Base-by-base conservation (phyloP, 2,888 invertebrate genomes). In the Mesorhabditis spiculigera region DNA sequence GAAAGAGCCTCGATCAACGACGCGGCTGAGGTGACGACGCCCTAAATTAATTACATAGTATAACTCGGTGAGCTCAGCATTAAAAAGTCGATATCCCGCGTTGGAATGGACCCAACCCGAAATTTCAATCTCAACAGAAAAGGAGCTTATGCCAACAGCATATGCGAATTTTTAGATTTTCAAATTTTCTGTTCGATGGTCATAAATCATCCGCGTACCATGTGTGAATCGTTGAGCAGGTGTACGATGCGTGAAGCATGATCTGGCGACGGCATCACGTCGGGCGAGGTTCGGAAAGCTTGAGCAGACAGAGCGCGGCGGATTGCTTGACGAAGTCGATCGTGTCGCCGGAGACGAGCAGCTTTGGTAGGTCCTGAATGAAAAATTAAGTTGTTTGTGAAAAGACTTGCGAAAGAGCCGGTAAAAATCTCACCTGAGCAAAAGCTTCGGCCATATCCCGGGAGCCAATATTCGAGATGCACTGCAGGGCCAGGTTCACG, bases 371-470 rank as follows among this genome's bases (percentile, higher is more conserved):
- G 88, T 98, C 98, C 82, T 92, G 93, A 28, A 28, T 28, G 1
- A 28, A 28, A 28, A 28, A 28, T 28, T 28, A 28, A 28, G 28
- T 28, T 28, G 28, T n/a, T 50, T 2, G 0, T 50, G 58, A 13
- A 50, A 50, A 50, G 58, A n/a, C 10, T 50, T 1, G n/a, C 8
- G 58, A 10, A 50, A 50, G 10, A 2, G 58, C n/a, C 58, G n/a
- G 8, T 50, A 3, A 13, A 13, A 10, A 50, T 13, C 58, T 50
- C 58, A 50, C 58, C 8, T 50, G 8, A 69, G 94, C 93, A 88
- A 98, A 96, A 65, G 95, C 95, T 87, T 98, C 97, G n/a, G 96
- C 97, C 98, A 99, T 99, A 87, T 99, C 98, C 86, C 93, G 92
- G 87, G 95, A 95, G 71, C 98, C 98, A 87, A 99, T 97, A 88